These are phyloP conservation scores for Leucozona laternaria DNA, from an alignment of 2,888 invertebrate genomes.

Conservation along the genomic window DNA sequence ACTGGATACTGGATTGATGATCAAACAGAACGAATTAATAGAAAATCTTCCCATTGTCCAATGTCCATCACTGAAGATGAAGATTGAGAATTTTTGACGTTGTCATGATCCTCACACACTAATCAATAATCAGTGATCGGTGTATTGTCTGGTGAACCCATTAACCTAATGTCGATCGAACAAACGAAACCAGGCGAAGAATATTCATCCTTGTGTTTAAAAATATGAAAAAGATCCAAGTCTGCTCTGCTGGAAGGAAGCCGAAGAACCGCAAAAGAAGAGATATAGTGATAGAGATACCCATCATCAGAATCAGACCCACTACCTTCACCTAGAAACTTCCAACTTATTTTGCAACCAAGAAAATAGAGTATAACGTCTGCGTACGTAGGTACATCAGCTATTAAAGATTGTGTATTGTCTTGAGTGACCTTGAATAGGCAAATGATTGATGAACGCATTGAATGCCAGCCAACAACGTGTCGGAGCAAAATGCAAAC, in stretches of 20 bases:
- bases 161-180: conserved; percentile 74
- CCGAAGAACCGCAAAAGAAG: conserved; percentile 12
- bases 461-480: conserved; percentile 30
- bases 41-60: conserved; percentile 32
- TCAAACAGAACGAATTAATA: conserved; percentile 41
- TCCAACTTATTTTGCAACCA: not conserved
- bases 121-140: conserved; percentile 48
- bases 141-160: conserved; percentile 65
- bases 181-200: conserved; percentile 51
- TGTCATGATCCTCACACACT: conserved; percentile 48
- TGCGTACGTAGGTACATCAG: not conserved
- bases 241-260: conserved; percentile 35
- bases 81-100: conserved; percentile 28
- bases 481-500: conserved; percentile 53
- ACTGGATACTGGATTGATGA: conserved; percentile 17
- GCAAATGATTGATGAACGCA: conserved; percentile 68
- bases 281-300: too few species aligned
- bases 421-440: conserved; percentile 61
- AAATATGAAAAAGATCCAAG: conserved; percentile 43
- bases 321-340: conserved; percentile 72
- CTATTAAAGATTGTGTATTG: conserved; percentile 16
- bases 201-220: conserved; percentile 17
- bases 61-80: conserved; percentile 17
- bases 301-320: conserved; percentile 27
- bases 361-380: conserved; percentile 50